Base-by-base conservation (phyloP, 2,888 invertebrate genomes). In the Nudaria mundana region DNA sequence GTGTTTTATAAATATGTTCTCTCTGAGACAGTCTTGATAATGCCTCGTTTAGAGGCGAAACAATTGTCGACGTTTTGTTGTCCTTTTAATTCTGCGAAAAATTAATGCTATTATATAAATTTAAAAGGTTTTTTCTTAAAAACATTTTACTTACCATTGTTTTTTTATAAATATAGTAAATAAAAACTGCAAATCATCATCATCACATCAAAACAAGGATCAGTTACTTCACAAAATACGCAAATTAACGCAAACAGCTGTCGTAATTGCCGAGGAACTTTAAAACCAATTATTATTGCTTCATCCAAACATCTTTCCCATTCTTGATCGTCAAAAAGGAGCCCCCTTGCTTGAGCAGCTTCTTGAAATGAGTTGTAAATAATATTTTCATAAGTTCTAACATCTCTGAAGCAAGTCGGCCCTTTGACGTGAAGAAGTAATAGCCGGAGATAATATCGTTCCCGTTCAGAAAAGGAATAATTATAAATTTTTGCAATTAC, bases 361-460 rank as follows among this genome's bases (percentile, higher is more conserved):
- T 38, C 37, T 38, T 31, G 37, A 10, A 38, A 38, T 38, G 37
- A 38, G 22, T 37, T 23, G 23, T 40, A 40, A 48, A 42, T 44
- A 37, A 40, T 48, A 47, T 32, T 47, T 51, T 40, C 40, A 23
- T 23, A 23, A 23, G 23, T 23, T 23, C 23, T 47, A 37, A 44
- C 40, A 38, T 52, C 52, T 40, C 38, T 42, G 47, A 49, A 54
- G 47, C 45, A 47, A 40, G 47, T 48, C 22, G 45, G 47, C 41
- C 47, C 49, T 49, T 43, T 53, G 37, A 53, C 47, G 41, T 52
- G 49, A 45, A 48, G 52, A 46, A 50, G 48, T 48, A 52, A 44
- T 44, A 50, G 42, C 46, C 55, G 47, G 40, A 52, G 54, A 48
- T 48, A 51, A 44, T 55, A 51, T 49, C 48, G 37, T 45, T 52